Evolutionary conservation across 2,888 invertebrate genomes (phyloP), one percentile per base, ranked within the genome.

Genomic region (Masnerella sp.): DNA sequence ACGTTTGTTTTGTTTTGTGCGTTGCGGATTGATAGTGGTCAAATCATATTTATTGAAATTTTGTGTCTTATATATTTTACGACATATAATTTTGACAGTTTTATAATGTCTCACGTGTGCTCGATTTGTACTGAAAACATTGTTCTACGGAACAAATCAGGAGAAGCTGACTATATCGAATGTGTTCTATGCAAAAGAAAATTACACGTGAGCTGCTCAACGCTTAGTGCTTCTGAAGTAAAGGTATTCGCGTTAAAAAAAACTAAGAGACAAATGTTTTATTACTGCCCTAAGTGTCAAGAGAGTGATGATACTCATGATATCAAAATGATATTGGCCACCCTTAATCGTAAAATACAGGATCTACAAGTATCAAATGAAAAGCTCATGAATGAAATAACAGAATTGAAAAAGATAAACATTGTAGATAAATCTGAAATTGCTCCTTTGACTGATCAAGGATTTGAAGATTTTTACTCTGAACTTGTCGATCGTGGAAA

Each of bases 131-230:
- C 25, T 1, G 45, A 28, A 2, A 14, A 12, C 5, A 43, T 45
- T 28, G 3, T 3, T 11, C n/a, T 22, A 15, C 25, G 15, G 9
- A 30, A 30, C n/a, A 47, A 47, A 32, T 17, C 47, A 8, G 18
- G 30, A 1, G 30, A 47, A 17, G 32, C 47, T 30, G 49, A 42
- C 22, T 47, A 3, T 11, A 5, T 47, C 7, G 18, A 15, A 9
- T 30, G 47, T 47, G 32, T 32, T 30, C n/a, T 30, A 9, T 47
- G 47, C 14, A 30, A 32, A 9, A 5, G 11, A 1, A 47, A 47
- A n/a, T 17, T 32, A n/a, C 47, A 47, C 18, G 18, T 32, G 14
- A 17, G 8, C n/a, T 47, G 45, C 30, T 9, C n/a, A 9, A 14
- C 8, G 8, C 45, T 47, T 7, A 9, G 3, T 5, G 9, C 2